Conservation (phyloP, 2,888 invertebrate species). For the Incurvaria masculella region DNA sequence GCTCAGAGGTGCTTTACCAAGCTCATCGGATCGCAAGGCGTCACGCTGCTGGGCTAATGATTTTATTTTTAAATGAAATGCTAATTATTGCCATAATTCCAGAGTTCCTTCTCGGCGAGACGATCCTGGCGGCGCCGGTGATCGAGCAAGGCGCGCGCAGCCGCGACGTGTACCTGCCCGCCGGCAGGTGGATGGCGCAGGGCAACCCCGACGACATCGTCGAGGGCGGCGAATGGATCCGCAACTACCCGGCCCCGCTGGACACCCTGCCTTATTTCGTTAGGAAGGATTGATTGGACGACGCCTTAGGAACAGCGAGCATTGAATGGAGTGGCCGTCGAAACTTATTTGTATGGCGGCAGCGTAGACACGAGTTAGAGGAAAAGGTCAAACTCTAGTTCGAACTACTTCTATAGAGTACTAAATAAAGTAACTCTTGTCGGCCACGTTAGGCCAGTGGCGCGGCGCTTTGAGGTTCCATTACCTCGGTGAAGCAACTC, state of each 20-base stretch:
- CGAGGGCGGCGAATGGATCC: constrained; percentile 51
- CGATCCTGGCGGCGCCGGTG: constrained; percentile 68
- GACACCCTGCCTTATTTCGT: constrained; percentile 59
- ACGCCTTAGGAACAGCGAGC: too few species aligned
- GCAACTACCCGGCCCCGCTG: constrained; percentile 58
- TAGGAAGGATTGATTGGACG: neutral
- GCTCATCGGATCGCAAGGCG: too few species aligned
- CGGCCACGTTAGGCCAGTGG: too few species aligned
- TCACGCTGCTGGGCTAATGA: neutral
- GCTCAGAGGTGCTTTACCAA: too few species aligned
- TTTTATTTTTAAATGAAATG: neutral
- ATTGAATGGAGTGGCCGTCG: too few species aligned
- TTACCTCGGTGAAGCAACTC: too few species aligned
- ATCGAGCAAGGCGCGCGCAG: constrained; percentile 47
- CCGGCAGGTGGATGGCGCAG: constrained; percentile 60
- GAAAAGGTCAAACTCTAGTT: too few species aligned
- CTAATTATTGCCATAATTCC: constrained; percentile 19
- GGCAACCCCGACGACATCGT: constrained; percentile 26
- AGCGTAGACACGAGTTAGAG: too few species aligned
- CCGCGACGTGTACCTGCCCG: constrained; percentile 65
- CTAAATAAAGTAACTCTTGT: too few species aligned
- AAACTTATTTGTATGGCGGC: too few species aligned
- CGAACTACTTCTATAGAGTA: too few species aligned
- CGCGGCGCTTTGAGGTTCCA: too few species aligned
- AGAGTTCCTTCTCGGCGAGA: constrained; percentile 70